These are phyloP conservation scores for Lagodon rhomboides DNA, from an alignment of 2,797 vertebrate species.

Conservation along the genomic window DNA sequence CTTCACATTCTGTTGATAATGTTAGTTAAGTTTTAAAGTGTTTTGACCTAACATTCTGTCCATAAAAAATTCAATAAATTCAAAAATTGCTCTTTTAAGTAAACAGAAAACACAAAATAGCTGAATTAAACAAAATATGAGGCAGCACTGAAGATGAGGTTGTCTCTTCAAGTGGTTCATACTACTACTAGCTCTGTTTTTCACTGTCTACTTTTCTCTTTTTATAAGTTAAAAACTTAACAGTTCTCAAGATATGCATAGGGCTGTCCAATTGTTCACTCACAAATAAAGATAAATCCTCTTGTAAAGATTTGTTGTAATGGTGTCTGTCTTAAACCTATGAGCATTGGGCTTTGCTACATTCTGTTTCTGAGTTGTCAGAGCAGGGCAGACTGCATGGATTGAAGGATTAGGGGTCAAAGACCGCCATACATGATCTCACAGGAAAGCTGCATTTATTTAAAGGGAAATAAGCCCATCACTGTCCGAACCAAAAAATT, in stretches of 20 bases:
- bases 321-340: constrained; percentile 21
- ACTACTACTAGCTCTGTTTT: too few relatives aligned
- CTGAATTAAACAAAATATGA: too few relatives aligned
- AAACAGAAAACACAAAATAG: too few relatives aligned
- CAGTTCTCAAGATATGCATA: constrained; percentile 10
- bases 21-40: too few relatives aligned
- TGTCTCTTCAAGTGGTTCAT: too few relatives aligned
- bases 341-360: constrained; percentile 10
- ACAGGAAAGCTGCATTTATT: neutral
- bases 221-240: too few relatives aligned
- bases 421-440: neutral
- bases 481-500: neutral
- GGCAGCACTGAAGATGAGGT: too few relatives aligned
- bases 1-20: too few relatives aligned
- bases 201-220: too few relatives aligned
- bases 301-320: constrained; percentile 29
- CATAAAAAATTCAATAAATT: too few relatives aligned
- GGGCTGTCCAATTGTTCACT: constrained; percentile 9
- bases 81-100: too few relatives aligned
- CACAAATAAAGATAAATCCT: constrained; percentile 24
- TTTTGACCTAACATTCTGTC: too few relatives aligned
- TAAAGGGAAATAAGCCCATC: neutral
- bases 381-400: neutral
- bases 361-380: constrained; percentile 4
- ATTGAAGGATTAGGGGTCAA: neutral